Evolutionary conservation across 1,140 invertebrate genomes (phyloP).

Genomic region (Ostrea edulis): DNA sequence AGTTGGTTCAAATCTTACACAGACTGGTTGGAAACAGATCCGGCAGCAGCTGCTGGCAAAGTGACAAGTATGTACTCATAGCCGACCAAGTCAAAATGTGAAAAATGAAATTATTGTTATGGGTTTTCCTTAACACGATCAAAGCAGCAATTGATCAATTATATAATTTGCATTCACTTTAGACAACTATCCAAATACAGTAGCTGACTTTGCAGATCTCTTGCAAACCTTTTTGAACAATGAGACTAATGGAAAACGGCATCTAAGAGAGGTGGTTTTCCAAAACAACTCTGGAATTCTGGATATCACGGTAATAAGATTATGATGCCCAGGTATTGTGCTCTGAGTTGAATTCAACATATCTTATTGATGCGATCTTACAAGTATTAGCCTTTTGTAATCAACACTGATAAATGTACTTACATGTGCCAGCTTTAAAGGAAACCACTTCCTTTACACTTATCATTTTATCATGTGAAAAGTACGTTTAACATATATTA

Average conservation of each 20-base stretch:
- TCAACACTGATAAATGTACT: no score
- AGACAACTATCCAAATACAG: conserved; percentile 31
- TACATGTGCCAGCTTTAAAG: no score
- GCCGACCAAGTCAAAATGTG: no score
- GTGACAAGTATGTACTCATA: conserved; percentile 35
- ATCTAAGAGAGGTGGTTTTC: conserved; percentile 30
- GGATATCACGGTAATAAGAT: conserved; percentile 47
- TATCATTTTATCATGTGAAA: no score
- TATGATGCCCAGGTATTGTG: not conserved
- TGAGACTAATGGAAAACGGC: not conserved
- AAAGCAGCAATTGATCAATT: no score
- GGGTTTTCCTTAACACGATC: no score
- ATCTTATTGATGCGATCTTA: no score
- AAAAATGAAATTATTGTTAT: no score
- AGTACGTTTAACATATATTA: no score
- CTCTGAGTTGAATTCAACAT: no score
- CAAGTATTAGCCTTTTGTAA: no score
- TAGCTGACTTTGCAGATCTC: conserved; percentile 43
- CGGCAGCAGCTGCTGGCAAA: conserved; percentile 43
- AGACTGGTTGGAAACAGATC: conserved; percentile 51
- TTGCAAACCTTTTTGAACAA: conserved; percentile 45
- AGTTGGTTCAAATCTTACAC: conserved; percentile 74
- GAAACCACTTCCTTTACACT: no score
- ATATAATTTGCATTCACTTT: not conserved
- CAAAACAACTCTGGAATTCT: conserved; percentile 30